Evolutionary conservation across 2,888 invertebrate species (phyloP).

Genomic region (Epinotia demarniana): DNA sequence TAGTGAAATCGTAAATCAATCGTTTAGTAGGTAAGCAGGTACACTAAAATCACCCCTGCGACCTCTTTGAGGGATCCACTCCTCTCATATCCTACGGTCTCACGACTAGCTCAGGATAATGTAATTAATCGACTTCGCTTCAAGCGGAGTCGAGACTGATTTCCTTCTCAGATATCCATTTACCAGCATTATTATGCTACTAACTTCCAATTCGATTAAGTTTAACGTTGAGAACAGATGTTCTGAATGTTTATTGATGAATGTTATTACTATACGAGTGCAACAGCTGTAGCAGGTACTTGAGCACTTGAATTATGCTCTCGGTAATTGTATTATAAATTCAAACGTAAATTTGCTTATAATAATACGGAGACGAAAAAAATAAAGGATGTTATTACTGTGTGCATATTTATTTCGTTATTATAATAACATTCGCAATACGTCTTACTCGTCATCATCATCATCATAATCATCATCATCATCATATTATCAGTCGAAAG

Average conservation of each 20-base stretch:
- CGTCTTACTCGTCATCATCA: too few species aligned
- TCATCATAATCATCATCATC: too few species aligned
- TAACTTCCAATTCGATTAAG: slow-evolving; percentile 72
- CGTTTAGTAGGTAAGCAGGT: neutral
- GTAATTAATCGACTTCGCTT: slow-evolving; percentile 78
- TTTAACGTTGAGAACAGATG: slow-evolving; percentile 58
- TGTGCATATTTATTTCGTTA: neutral
- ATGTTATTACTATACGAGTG: slow-evolving; percentile 32
- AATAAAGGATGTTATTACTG: neutral
- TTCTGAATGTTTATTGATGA: slow-evolving; percentile 51
- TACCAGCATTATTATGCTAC: slow-evolving; percentile 75
- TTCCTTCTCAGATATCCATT: slow-evolving; percentile 79
- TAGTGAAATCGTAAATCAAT: neutral
- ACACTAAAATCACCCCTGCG: neutral
- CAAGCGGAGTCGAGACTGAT: slow-evolving; percentile 72
- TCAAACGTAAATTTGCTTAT: slow-evolving; percentile 15
- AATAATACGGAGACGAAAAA: neutral
- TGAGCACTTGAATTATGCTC: slow-evolving; percentile 19
- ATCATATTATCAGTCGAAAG: too few species aligned
- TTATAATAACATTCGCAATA: neutral
- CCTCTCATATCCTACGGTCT: slow-evolving; percentile 52
- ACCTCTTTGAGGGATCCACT: slow-evolving; percentile 56
- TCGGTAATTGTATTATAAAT: slow-evolving; percentile 7
- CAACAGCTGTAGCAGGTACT: slow-evolving; percentile 26
- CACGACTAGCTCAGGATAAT: slow-evolving; percentile 73